Base-by-base conservation (phyloP, 2,113 vertebrate species). In the Nyctereutes procyonoides region DNA sequence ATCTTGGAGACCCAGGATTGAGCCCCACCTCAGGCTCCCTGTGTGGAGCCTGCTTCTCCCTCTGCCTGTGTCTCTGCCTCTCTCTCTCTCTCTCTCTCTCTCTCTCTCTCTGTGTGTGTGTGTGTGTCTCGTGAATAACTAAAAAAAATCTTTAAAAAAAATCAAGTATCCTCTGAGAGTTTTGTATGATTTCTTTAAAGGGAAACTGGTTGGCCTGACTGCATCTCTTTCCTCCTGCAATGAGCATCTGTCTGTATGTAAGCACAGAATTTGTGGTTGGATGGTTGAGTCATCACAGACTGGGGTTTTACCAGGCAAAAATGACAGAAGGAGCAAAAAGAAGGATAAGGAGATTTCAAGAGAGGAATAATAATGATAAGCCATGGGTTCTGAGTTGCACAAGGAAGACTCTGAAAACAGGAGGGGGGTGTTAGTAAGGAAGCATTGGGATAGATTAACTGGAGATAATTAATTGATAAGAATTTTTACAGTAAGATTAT, bases 401-500 rank as follows among this genome's bases (percentile, higher is more conserved):
- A 58, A 71, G 48, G 30, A 91, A 95, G 30, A n/a, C n/a, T 10
- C 9, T 80, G 55, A 38, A 90, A 51, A n/a, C 28, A 85, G 55
- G 10, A 58, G 2, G 19, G 20, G 0, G 14, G 17, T 71, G 14
- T 38, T 48, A 35, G 20, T 55, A 60, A 90, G 63, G 51, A 94
- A 77, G 35, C 67, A 16, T 32, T 80, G 24, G n/a, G 14, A 2
- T 85, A 8, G 17, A 56, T 53, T 24, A 63, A 63, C 32, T 81
- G 51, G 65, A 93, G 35, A 89, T 32, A 30, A 58, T 74, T 83
- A 86, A 67, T 60, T 55, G 17, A n/a, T 87, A 58, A 90, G 60
- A 83, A 80, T 35, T 88, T 93, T 80, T 90, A 16, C n/a, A 84
- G 8, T 56, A 80, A 79, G 20, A 96, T 73, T 71, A 83, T 60